These are phyloP conservation scores for Lasioglossum morio DNA, from an alignment of 2,888 invertebrate species.

Conservation along the genomic window DNA sequence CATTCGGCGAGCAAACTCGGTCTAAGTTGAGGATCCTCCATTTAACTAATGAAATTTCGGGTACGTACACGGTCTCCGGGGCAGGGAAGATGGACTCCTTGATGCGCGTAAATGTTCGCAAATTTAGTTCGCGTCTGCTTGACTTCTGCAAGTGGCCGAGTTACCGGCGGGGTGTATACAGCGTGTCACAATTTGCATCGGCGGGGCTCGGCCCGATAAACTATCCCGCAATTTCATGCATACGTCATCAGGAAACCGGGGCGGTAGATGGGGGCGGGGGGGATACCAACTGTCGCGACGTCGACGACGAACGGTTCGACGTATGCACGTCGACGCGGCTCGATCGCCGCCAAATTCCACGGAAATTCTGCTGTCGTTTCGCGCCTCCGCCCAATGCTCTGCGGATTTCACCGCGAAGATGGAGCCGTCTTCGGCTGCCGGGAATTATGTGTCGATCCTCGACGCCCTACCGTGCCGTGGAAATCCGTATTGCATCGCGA, in stretches of 20 bases:
- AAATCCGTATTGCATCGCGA: constrained; percentile 17
- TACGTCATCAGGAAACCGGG: constrained; percentile 64
- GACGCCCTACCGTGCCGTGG: not conserved
- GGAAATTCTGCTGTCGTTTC: constrained; percentile 63
- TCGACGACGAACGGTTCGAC: constrained; percentile 59
- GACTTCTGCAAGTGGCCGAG: constrained; percentile 40
- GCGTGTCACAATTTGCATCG: constrained; percentile 57
- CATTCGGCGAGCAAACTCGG: constrained; percentile 11
- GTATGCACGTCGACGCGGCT: constrained; percentile 54
- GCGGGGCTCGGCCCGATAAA: constrained; percentile 56
- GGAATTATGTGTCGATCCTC: constrained; percentile 64
- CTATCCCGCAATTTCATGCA: constrained; percentile 73
- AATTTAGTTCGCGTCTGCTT: constrained; percentile 38
- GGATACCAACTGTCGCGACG: constrained; percentile 43
- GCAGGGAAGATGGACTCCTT: constrained; percentile 10
- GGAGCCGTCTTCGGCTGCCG: constrained; percentile 40
- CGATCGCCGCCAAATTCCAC: constrained; percentile 64
- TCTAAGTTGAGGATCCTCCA: constrained; percentile 47
- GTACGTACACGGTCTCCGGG: constrained; percentile 29
- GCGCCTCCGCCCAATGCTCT: constrained; percentile 39
- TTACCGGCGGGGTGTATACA: constrained; percentile 16
- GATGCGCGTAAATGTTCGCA: constrained; percentile 33
- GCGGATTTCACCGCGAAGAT: constrained; percentile 55
- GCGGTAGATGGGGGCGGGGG: not conserved
- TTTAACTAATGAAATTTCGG: constrained; percentile 53